Evolutionary conservation across 2,888 invertebrate species (phyloP), one percentile per base, ranked within the genome.

Genomic region (Fragum fragum): DNA sequence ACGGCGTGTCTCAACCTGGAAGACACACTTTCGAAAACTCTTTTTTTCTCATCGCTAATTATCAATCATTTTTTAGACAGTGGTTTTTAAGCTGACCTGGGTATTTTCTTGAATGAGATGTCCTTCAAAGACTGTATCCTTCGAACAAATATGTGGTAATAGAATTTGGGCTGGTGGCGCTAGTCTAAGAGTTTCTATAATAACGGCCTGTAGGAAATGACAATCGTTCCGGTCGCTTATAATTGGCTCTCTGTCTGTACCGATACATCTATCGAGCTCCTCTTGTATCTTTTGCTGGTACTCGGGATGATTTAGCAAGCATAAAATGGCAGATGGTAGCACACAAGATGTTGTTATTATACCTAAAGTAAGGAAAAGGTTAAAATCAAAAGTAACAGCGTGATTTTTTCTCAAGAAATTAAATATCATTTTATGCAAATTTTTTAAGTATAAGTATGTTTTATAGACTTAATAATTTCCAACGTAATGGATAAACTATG

Each of bases 41-140:
- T 36, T 36, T 36, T 6, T 36, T 36, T 36, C 9, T 36, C 3
- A 36, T 36, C 32, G 32, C 32, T 36, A 36, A 36, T 36, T n/a
- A n/a, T n/a, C n/a, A n/a, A n/a, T n/a, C n/a, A n/a, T n/a, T n/a
- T n/a, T n/a, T n/a, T n/a, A n/a, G n/a, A n/a, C n/a, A n/a, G n/a
- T n/a, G n/a, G n/a, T n/a, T n/a, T n/a, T n/a, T n/a, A n/a, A n/a
- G n/a, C n/a, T 47, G 5, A 61, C 61, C 61, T 61, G 61, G 16
- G 61, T 61, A 18, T 61, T 32, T n/a, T 28, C n/a, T 1, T 32
- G 2, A 1, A 61, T 18, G 18, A 1, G 29, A n/a, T 61, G 16
- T 32, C 61, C 61, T 21, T 61, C 61, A 61, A 61, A 61, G 3
- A n/a, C n/a, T 3, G 32, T 32, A 29, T 61, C 32, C n/a, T 61